Conservation (phyloP, 2,888 invertebrate genomes). For the Diachrysia chrysitis region DNA sequence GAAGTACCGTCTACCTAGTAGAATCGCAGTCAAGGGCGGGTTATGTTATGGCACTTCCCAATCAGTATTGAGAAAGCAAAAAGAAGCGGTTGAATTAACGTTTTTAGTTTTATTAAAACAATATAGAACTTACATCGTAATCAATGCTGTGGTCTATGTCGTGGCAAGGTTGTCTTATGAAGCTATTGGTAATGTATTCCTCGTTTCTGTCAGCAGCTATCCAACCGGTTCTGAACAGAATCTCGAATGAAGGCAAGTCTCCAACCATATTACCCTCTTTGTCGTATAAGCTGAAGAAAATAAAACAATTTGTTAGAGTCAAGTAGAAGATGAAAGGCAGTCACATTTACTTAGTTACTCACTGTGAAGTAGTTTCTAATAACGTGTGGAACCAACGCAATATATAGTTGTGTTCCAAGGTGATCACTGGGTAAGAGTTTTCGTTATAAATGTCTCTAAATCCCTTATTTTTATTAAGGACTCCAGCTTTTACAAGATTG, state of each 20-base stretch:
- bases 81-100: too few species aligned
- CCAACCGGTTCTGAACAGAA: slow-evolving; percentile 65
- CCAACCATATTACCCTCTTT: slow-evolving; percentile 59
- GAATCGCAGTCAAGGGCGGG: too few species aligned
- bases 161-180: slow-evolving; percentile 61
- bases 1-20: too few species aligned
- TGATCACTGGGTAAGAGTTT: not conserved
- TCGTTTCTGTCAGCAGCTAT: slow-evolving; percentile 57
- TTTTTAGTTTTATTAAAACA: too few species aligned
- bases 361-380: slow-evolving; percentile 18
- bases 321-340: not conserved
- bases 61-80: too few species aligned
- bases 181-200: slow-evolving; percentile 63
- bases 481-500: slow-evolving; percentile 14
- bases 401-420: slow-evolving; percentile 11
- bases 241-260: slow-evolving; percentile 61
- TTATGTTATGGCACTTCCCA: too few species aligned
- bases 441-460: slow-evolving; percentile 21
- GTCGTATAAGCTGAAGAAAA: slow-evolving; percentile 63
- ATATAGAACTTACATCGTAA: slow-evolving; percentile 58
- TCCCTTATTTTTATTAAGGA: not conserved
- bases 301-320: not conserved
- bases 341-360: slow-evolving; percentile 5
- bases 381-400: slow-evolving; percentile 26
- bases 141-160: slow-evolving; percentile 62